Percentiles rank a stretch among this genome's conserved stretches.
phyloP scores from a whole-genome alignment of 2,113 vertebrate species.

The Podocnemis expansa region DNA sequence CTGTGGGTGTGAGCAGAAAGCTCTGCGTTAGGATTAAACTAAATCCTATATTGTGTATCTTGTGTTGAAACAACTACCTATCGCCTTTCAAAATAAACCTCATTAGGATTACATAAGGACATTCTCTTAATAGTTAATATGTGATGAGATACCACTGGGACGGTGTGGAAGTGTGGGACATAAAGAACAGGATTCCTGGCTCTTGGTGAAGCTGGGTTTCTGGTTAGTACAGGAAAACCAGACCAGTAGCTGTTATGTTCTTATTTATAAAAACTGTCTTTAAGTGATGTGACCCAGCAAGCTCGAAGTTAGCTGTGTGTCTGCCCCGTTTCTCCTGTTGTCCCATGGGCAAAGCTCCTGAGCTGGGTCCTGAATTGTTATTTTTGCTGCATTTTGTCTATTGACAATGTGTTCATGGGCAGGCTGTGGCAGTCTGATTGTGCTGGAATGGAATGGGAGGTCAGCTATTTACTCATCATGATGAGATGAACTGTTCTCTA shows the following conservation, averaged over 20 bases:
- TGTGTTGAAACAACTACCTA: neutral
- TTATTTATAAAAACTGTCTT: no score
- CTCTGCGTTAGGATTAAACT: neutral
- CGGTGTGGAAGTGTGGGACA: neutral
- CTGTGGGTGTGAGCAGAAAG: neutral
- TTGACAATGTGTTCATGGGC: no score
- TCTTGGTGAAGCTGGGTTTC: neutral
- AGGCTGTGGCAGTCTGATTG: no score
- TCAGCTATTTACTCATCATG: neutral
- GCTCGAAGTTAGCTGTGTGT: no score
- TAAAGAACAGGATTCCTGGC: neutral
- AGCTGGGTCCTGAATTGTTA: no score
- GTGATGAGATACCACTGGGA: neutral
- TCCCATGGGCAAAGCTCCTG: no score
- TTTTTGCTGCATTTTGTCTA: neutral
- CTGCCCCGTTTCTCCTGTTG: no score
- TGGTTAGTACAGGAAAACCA: neutral
- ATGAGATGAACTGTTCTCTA: neutral
- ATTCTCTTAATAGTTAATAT: neutral
- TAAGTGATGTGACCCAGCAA: no score
- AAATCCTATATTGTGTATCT: no score
- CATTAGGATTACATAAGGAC: neutral
- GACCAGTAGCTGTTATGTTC: neutral
- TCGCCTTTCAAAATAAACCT: neutral
- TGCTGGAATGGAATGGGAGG: no score